These are phyloP conservation scores for Acrossocheilus wenchowensis DNA, from an alignment of 2,797 vertebrate species.

Conservation along the genomic window DNA sequence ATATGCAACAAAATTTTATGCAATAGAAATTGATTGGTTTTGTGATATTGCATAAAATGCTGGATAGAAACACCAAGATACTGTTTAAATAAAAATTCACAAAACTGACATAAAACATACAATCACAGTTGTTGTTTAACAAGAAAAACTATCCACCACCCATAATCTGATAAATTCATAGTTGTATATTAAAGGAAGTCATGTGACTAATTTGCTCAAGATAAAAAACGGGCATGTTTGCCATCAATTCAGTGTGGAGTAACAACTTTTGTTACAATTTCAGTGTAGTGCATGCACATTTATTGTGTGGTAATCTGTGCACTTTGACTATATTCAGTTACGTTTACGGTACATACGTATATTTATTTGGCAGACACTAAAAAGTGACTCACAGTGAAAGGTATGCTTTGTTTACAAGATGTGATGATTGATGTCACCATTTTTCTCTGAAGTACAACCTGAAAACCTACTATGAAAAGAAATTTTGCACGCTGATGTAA, in stretches of 20 bases:
- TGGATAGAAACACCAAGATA: not conserved
- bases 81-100: not conserved
- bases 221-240: not conserved
- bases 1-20: too few relatives aligned
- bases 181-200: not conserved
- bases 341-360: not conserved
- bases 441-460: not conserved
- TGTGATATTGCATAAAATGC: too few relatives aligned
- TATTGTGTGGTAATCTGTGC: not conserved
- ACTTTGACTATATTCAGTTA: not conserved
- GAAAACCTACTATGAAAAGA: not conserved
- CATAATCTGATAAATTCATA: not conserved
- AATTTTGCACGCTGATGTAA: not conserved
- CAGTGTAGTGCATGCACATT: not conserved
- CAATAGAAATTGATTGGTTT: too few relatives aligned
- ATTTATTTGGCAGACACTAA: not conserved
- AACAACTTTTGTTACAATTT: not conserved
- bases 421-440: conserved; percentile 1
- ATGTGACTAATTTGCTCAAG: not conserved
- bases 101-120: not conserved
- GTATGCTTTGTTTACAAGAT: conserved; percentile 9
- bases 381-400: conserved; percentile 12
- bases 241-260: not conserved
- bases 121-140: not conserved
- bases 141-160: not conserved